Base-by-base conservation (phyloP, 2,797 vertebrate genomes). In the Phylloscopus collybita region DNA sequence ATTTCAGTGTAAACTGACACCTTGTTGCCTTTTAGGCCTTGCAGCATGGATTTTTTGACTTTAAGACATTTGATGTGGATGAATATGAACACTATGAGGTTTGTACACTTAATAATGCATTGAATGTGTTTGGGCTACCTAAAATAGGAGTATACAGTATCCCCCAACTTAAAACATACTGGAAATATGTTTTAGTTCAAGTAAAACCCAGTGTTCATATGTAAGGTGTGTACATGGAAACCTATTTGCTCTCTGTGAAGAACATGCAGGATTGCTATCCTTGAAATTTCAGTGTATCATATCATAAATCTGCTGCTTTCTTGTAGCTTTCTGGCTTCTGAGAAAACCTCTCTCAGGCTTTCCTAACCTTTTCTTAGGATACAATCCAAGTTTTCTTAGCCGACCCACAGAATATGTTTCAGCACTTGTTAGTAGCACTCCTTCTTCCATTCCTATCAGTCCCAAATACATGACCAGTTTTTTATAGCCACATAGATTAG, bases 1-100 rank as follows among this genome's bases (percentile, higher is more conserved):
- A 91, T 80, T 91, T 69, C 64, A 86, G 78, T 56, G 64, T 95
- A 94, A 92, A 97, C 95, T 97, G 95, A 97, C n/a, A 30, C 65
- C 64, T 92, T 97, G 47, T 98, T 78, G 91, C 92, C 92, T 97
- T 96, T 79, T 97, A 99, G 99, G 99, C 99, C 67, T 97, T 99
- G 93, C 99, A 99, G 92, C 98, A 99, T 87, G 99, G 99, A 81
- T 99, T 99, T 98, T 98, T 99, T 94, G 98, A 99, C 98, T 99
- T 99, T 83, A 99, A 99, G 97, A 98, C 98, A 16, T 99, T 99
- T 96, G 98, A 99, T 85, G 98, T 99, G 97, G 98, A 99, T n/a
- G 99, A 99, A 97, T 99, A 99, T 45, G 99, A 99, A 90, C 99
- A 99, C 97, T 99, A 99, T 74, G 99, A 99, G 99, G 99, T 99